Evolutionary conservation across 2,888 invertebrate species (phyloP), one percentile per base, ranked within the genome.

Genomic region (Neuroscelio doddi): DNA sequence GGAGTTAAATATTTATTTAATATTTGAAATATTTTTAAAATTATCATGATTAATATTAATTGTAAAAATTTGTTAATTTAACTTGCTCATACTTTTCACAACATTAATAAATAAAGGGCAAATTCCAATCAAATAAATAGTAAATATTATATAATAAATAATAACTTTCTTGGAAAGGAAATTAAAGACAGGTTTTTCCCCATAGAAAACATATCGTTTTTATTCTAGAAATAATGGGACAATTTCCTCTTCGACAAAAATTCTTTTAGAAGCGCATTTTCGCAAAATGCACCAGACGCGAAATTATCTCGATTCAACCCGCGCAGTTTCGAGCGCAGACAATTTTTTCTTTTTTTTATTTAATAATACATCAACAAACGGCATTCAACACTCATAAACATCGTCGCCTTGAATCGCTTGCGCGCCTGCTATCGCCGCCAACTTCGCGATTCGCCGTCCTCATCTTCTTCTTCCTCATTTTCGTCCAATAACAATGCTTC

Each of bases 381-480:
- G 57, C 45, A 57, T 53, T 51, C 53, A 67, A 67, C 58, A 51
- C 63, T 55, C 55, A 59, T 63, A 45, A 39, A n/a, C n/a, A n/a
- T 46, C 14, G 50, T 62, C 62, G 50, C 36, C 52, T 57, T 50
- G 52, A 68, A 49, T 57, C 59, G 46, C 44, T 51, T 51, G 59
- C 49, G 14, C 76, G 75, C 77, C 80, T 84, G 84, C 92, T 89
- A 95, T 92, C 95, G 95, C 69, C 96, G 88, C 96, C 96, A 96
- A 17, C 95, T 94, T 70, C 96, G 89, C 74, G 93, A 92, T 82
- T 93, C 93, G 34, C 93, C 92, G 66, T 91, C 91, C 41, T 91
- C 92, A 9, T 94, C 93, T 38, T 96, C 95, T 45, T 96, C 96
- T 64, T 96, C 95, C 77, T 96, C 93, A 73, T 92, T 92, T 74